phyloP scores from a whole-genome alignment of 2,113 vertebrate genomes.

The Tychaedon coryphoeus region DNA sequence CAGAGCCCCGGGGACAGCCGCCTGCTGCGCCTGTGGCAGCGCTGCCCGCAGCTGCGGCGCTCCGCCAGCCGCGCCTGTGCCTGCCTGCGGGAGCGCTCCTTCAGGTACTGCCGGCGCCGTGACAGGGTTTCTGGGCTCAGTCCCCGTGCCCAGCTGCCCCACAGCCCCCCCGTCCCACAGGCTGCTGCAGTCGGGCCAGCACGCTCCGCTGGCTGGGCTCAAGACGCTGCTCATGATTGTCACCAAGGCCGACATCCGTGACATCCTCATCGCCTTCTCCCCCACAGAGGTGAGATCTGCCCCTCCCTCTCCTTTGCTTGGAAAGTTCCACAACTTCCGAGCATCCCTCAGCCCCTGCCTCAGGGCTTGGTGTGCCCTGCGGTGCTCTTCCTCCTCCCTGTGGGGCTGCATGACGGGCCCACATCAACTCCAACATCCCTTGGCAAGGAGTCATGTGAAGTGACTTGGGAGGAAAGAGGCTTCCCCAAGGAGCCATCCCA shows the following conservation, averaged over 20 bases:
- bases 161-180: background rate
- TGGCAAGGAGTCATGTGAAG: background rate
- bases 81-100: background rate
- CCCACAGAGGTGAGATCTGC: slow-evolving; percentile 18
- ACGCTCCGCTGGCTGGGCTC: fast-evolving
- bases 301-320: background rate
- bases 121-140: background rate
- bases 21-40: fast-evolving
- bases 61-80: fast-evolving
- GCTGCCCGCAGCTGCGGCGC: fast-evolving
- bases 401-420: background rate
- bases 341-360: background rate
- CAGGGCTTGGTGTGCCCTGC: background rate
- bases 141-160: fast-evolving
- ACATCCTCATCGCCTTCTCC: slow-evolving; percentile 39
- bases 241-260: background rate
- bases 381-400: background rate
- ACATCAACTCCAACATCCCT: background rate
- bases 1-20: fast-evolving
- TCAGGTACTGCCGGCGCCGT: background rate
- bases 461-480: background rate
- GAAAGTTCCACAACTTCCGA: background rate
- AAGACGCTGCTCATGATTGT: slow-evolving; percentile 1
- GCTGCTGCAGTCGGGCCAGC: background rate
- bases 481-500: background rate